phyloP scores from a whole-genome alignment of 2,797 vertebrate genomes.

The Adelosebastes latens region DNA sequence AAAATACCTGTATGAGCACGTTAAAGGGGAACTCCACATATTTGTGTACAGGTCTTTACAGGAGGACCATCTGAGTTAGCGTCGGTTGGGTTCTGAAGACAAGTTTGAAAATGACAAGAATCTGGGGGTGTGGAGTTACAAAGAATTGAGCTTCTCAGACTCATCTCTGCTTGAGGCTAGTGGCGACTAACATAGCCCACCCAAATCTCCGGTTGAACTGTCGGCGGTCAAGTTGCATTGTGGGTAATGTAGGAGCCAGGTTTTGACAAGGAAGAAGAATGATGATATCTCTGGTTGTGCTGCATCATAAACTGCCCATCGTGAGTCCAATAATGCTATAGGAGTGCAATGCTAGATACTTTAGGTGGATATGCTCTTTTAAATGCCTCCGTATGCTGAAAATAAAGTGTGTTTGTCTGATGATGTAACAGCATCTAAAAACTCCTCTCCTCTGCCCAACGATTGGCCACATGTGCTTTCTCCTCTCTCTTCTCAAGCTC shows the following conservation, averaged over 20 bases:
- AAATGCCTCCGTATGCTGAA: background rate
- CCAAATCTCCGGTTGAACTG: background rate
- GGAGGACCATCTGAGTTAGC: no score
- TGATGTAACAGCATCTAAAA: background rate
- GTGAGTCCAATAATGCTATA: background rate
- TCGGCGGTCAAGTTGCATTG: no score
- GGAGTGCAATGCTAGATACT: background rate
- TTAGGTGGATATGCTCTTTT: background rate
- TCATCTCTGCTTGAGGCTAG: no score
- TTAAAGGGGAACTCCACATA: fast-evolving
- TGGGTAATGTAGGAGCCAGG: background rate
- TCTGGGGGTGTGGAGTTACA: no score
- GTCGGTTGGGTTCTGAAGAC: no score
- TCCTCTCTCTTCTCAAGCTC: background rate
- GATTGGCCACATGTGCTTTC: background rate
- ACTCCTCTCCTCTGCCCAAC: background rate
- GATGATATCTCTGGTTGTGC: background rate
- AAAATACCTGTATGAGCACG: no score
- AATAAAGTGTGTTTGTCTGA: background rate
- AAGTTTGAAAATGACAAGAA: no score
- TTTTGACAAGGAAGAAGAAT: background rate
- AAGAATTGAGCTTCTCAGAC: no score
- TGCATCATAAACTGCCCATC: background rate
- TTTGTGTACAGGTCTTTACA: no score
- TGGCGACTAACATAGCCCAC: no score